These are phyloP conservation scores for Ischnus inquisitorius DNA, from an alignment of 2,888 invertebrate species.

Conservation along the genomic window DNA sequence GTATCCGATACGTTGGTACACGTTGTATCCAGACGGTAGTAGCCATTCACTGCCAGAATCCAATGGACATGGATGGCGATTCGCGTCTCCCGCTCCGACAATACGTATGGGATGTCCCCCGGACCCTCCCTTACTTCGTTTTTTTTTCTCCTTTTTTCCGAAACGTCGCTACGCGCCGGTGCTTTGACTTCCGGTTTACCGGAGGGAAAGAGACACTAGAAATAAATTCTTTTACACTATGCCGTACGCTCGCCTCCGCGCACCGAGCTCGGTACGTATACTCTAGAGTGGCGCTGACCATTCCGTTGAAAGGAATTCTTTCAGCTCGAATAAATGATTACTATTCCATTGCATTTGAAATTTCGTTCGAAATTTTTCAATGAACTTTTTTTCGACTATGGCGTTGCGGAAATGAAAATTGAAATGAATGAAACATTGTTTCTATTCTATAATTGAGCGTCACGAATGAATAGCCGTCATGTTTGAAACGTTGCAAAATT, in stretches of 20 bases:
- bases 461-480: too few relatives aligned
- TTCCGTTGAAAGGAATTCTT: constrained; percentile 15
- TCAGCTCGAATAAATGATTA: neutral
- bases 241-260: neutral
- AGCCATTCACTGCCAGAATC: constrained; percentile 46
- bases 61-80: constrained; percentile 22
- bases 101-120: constrained; percentile 45
- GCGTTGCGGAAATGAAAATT: too few relatives aligned
- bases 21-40: constrained; percentile 7
- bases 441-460: too few relatives aligned
- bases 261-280: neutral
- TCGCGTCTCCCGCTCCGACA: constrained; percentile 16
- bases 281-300: neutral
- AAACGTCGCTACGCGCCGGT: neutral
- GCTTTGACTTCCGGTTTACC: constrained; percentile 32
- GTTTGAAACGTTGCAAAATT: too few relatives aligned
- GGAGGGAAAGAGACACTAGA: constrained; percentile 9
- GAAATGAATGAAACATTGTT: too few relatives aligned
- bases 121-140: neutral
- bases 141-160: constrained; percentile 5
- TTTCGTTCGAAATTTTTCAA: too few relatives aligned
- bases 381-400: too few relatives aligned
- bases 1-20: constrained; percentile 20
- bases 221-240: constrained; percentile 28
- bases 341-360: too few relatives aligned